Conservation (phyloP, 2,888 invertebrate genomes). For the Hydriomena furcata region DNA sequence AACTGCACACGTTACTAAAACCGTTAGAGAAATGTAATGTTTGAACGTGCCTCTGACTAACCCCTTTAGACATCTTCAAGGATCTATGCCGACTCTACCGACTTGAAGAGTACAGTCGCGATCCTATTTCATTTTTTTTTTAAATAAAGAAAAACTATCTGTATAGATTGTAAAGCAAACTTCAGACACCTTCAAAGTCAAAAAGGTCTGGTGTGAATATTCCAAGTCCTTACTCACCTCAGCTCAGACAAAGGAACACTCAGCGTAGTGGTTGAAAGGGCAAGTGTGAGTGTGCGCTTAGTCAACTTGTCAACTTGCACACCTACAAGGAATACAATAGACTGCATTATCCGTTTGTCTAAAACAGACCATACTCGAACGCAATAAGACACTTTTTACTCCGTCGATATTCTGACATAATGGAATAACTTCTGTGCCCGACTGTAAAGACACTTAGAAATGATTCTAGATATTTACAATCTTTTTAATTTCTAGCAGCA, state of each 20-base stretch:
- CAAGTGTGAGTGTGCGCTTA: constrained; percentile 25
- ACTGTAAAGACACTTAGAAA: background rate
- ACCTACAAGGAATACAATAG: background rate
- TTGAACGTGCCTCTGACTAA: no score
- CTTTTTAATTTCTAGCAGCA: background rate
- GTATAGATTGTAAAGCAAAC: no score
- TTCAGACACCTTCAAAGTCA: constrained; percentile 15
- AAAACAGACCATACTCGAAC: background rate
- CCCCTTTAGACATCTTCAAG: no score
- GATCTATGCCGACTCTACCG: no score
- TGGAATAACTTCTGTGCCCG: background rate
- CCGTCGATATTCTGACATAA: constrained; percentile 5
- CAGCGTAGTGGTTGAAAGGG: constrained; percentile 23
- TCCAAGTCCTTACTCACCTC: constrained; percentile 25
- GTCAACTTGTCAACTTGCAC: constrained; percentile 20
- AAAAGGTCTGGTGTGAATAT: constrained; percentile 27
- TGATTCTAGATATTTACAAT: background rate
- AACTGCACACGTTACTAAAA: no score
- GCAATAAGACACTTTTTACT: background rate
- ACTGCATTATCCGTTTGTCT: background rate
- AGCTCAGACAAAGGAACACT: constrained; percentile 27
- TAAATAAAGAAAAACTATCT: no score
- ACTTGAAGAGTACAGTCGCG: no score
- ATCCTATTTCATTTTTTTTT: no score
- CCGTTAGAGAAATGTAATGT: no score